Conservation (phyloP, 2,113 vertebrate species). For the Smithornis capensis region DNA sequence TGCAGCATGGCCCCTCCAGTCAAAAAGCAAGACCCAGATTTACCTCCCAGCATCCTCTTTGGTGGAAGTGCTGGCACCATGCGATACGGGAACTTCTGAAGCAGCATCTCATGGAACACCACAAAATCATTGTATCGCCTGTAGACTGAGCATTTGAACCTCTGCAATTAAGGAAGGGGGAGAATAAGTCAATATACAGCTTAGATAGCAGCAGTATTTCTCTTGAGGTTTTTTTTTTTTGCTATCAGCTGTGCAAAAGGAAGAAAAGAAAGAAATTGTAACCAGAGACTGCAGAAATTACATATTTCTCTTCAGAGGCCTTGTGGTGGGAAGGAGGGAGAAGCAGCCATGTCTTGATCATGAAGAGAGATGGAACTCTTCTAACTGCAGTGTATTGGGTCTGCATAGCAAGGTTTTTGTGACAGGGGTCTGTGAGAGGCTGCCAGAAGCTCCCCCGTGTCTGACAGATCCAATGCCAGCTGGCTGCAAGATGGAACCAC, state of each 20-base stretch:
- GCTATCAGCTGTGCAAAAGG: neutral
- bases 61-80: conserved; percentile 92
- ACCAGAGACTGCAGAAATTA: neutral
- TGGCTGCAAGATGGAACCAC: neutral
- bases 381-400: neutral
- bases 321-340: neutral
- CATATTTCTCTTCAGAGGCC: neutral
- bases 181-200: neutral
- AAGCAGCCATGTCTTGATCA: neutral
- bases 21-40: neutral
- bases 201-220: neutral
- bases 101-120: conserved; percentile 91
- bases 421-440: neutral
- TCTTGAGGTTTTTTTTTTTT: neutral
- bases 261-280: neutral
- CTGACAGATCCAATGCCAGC: neutral
- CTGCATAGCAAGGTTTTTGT: neutral
- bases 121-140: conserved; percentile 95
- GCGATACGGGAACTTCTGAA: conserved; percentile 92
- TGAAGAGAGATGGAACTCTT: neutral
- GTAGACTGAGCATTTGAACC: conserved; percentile 88
- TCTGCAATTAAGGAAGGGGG: conserved; percentile 50
- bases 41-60: conserved; percentile 94
- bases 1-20: rapidly evolving
- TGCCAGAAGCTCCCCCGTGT: neutral